A percentile compares a stretch with the other conserved stretches of the same genome.
Evolutionary conservation across 2,888 invertebrate species (phyloP).

Genomic region (Parnassius smintheus): DNA sequence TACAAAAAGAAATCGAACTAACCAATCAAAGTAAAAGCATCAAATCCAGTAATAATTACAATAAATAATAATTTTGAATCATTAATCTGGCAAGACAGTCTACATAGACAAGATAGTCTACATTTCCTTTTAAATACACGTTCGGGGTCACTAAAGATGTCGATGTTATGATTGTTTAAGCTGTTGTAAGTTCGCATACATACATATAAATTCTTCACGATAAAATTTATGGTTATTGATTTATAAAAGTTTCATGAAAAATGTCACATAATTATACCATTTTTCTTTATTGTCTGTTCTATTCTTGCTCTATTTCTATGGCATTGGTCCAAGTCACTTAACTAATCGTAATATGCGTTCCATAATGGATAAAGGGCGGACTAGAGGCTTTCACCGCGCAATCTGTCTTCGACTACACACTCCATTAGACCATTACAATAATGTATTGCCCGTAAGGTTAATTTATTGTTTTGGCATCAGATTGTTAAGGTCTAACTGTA

Average conservation of each 20-base stretch:
- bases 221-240: background rate
- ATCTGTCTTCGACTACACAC: constrained; percentile 48
- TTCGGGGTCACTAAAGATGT: too few species aligned
- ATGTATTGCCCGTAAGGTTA: constrained; percentile 28
- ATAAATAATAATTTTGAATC: too few species aligned
- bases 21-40: too few species aligned
- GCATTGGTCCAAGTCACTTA: constrained; percentile 37
- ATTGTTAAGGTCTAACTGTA: constrained; percentile 2
- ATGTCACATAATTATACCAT: background rate
- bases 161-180: too few species aligned
- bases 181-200: too few species aligned
- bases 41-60: too few species aligned
- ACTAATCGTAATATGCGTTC: constrained; percentile 33
- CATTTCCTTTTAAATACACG: too few species aligned
- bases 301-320: constrained; percentile 24
- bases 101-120: too few species aligned
- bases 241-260: background rate
- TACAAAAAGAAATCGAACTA: too few species aligned
- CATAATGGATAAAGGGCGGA: constrained; percentile 30
- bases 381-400: constrained; percentile 36
- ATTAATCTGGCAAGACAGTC: too few species aligned
- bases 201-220: too few species aligned
- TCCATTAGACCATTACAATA: constrained; percentile 43
- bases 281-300: too few species aligned
- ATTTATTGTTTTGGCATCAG: constrained; percentile 15